Evolutionary conservation across 2,888 invertebrate genomes (phyloP).

Genomic region (Polyploca ridens): DNA sequence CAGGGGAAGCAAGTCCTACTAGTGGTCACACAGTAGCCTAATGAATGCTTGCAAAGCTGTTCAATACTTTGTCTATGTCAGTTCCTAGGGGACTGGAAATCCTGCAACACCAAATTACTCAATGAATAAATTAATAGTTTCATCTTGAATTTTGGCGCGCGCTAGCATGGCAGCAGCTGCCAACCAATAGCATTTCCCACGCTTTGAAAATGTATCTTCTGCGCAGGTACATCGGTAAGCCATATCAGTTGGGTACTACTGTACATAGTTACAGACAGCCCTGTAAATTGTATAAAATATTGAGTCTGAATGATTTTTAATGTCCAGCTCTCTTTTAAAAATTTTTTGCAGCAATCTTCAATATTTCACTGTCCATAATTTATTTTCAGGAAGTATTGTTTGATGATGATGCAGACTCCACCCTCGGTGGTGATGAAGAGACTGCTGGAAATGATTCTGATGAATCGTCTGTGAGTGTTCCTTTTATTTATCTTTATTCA

Average conservation of each 20-base stretch:
- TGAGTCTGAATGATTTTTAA: too few relatives aligned
- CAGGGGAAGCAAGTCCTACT: too few relatives aligned
- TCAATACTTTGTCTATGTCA: neutral
- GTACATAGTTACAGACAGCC: too few relatives aligned
- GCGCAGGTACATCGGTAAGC: too few relatives aligned
- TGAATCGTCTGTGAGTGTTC: slow-evolving; percentile 64
- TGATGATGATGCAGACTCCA: slow-evolving; percentile 82
- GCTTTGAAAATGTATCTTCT: too few relatives aligned
- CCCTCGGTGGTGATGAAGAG: slow-evolving; percentile 62
- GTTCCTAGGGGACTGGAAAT: too few relatives aligned
- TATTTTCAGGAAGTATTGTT: slow-evolving; percentile 76
- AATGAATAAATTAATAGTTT: neutral
- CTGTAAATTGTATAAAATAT: too few relatives aligned
- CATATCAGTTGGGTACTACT: too few relatives aligned
- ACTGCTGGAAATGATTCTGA: slow-evolving; percentile 43
- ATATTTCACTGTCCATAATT: neutral
- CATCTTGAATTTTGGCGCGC: neutral
- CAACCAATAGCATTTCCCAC: too few relatives aligned
- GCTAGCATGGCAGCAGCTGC: too few relatives aligned
- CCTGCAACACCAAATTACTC: neutral
- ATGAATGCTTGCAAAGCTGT: neutral
- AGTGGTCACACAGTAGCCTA: too few relatives aligned
- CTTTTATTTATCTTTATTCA: neutral
- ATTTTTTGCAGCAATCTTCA: neutral
- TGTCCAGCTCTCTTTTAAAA: too few relatives aligned